phyloP scores from a whole-genome alignment of 2,797 vertebrate species.

The Etheostoma perlongum region DNA sequence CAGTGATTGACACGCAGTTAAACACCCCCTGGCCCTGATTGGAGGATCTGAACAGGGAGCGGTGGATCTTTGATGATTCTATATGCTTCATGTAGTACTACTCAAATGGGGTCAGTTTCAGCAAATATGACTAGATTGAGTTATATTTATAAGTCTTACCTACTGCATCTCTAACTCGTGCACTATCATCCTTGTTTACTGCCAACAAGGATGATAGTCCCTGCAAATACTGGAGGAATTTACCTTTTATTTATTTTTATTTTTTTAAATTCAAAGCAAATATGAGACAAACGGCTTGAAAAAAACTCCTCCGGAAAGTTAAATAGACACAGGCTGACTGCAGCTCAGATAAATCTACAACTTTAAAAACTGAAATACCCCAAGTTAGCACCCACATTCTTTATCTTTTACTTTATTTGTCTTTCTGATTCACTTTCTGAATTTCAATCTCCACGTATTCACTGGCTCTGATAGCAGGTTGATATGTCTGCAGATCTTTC shows the following conservation, averaged over 20 bases:
- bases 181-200: too few relatives aligned
- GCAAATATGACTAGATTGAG: too few relatives aligned
- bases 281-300: slow-evolving; percentile 18
- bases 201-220: background rate
- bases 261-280: slow-evolving; percentile 3
- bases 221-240: slow-evolving; percentile 22
- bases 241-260: background rate
- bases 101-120: too few relatives aligned
- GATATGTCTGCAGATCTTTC: slow-evolving; percentile 5
- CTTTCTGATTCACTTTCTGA: background rate
- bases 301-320: slow-evolving; percentile 10
- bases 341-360: slow-evolving; percentile 11
- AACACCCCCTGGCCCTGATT: too few relatives aligned
- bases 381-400: background rate
- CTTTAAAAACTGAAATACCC: background rate
- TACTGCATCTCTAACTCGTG: background rate
- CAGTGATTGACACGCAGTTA: too few relatives aligned
- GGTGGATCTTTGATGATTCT: too few relatives aligned
- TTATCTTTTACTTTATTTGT: background rate
- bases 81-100: too few relatives aligned
- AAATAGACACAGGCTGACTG: background rate
- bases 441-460: background rate
- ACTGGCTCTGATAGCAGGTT: background rate
- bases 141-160: too few relatives aligned
- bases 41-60: too few relatives aligned